These are phyloP conservation scores for Carassius auratus DNA, from an alignment of 2,113 vertebrate species.

Conservation along the genomic window DNA sequence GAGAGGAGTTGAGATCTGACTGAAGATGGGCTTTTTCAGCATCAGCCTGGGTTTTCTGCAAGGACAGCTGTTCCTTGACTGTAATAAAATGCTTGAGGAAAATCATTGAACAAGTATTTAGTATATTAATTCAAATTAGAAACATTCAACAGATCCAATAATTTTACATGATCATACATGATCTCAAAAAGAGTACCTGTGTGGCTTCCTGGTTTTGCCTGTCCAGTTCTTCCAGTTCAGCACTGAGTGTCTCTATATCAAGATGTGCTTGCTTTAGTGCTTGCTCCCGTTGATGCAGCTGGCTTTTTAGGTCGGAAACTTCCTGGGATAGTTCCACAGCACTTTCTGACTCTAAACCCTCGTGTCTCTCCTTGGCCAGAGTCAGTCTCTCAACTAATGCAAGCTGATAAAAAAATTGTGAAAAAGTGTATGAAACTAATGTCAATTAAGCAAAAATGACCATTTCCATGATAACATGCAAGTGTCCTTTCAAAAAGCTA, in stretches of 20 bases:
- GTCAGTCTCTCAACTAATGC: constrained; percentile 64
- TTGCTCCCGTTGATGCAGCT: constrained; percentile 78
- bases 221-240: constrained; percentile 91
- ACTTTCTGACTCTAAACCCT: background rate
- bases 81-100: constrained; percentile 86
- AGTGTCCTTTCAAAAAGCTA: background rate
- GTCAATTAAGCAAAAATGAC: background rate
- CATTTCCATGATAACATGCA: background rate
- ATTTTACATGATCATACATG: background rate
- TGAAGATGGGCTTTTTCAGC: constrained; percentile 70
- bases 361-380: constrained; percentile 49
- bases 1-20: constrained; percentile 74
- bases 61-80: constrained; percentile 87
- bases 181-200: constrained; percentile 77
- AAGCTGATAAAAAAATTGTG: background rate
- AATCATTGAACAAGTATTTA: constrained; percentile 51
- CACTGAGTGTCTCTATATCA: constrained; percentile 81
- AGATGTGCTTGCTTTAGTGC: constrained; percentile 76
- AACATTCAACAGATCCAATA: background rate
- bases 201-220: constrained; percentile 93
- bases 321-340: constrained; percentile 55
- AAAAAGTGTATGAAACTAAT: background rate
- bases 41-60: constrained; percentile 80
- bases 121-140: background rate
- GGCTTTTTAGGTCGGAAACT: constrained; percentile 75